Conservation (phyloP, 2,888 invertebrate species). For the Meiosimyza platycephala region DNA sequence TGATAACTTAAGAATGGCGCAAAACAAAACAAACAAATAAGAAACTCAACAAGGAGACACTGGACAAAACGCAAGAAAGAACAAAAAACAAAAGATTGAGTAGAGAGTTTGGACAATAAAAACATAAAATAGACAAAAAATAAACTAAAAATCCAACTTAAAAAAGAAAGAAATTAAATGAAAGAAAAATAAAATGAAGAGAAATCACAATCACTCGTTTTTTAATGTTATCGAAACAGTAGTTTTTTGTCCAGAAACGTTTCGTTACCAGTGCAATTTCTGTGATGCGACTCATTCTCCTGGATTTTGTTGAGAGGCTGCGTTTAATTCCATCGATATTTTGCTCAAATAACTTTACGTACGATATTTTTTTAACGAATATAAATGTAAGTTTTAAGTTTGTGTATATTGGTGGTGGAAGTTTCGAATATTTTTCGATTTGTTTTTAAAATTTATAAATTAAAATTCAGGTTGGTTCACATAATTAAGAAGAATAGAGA, state of each 20-base stretch:
- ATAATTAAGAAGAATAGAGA: constrained; percentile 45
- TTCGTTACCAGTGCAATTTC: constrained; percentile 83
- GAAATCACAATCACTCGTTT: constrained; percentile 59
- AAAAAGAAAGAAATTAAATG: constrained; percentile 37
- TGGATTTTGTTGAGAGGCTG: constrained; percentile 80
- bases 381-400: constrained; percentile 23
- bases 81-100: constrained; percentile 8
- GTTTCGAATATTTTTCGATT: constrained; percentile 9
- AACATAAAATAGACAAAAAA: constrained; percentile 25
- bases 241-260: constrained; percentile 63
- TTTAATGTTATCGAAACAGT: constrained; percentile 58
- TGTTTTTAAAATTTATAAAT: constrained; percentile 19
- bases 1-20: not conserved
- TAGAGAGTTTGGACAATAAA: constrained; percentile 15
- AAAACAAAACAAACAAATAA: constrained; percentile 29
- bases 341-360: constrained; percentile 83
- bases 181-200: constrained; percentile 32
- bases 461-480: constrained; percentile 39
- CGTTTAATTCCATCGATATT: constrained; percentile 87
- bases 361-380: constrained; percentile 20
- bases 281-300: constrained; percentile 85
- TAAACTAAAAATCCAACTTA: constrained; percentile 35
- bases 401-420: constrained; percentile 4
- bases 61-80: constrained; percentile 15
- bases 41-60: constrained; percentile 20